phyloP scores from a whole-genome alignment of 2,113 vertebrate genomes.

The Dromaius novaehollandiae region DNA sequence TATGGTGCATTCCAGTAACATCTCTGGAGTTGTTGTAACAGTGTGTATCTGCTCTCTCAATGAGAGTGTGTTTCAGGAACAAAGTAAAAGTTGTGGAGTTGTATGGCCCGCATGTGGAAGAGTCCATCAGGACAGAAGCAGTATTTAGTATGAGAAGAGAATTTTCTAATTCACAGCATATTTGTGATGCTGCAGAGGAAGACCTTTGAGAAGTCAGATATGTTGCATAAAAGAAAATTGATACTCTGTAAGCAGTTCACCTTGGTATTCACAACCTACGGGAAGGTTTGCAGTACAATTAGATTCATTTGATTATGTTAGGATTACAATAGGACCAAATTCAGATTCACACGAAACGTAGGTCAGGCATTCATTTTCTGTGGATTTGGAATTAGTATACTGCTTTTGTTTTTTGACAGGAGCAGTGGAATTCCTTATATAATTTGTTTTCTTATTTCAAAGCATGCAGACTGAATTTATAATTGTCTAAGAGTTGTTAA shows the following conservation, averaged over 20 bases:
- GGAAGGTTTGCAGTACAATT: background rate
- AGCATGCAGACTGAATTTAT: background rate
- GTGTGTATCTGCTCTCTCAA: background rate
- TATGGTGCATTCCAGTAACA: accelerated
- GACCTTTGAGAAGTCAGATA: background rate
- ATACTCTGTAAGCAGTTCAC: background rate
- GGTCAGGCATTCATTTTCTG: accelerated
- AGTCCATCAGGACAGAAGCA: background rate
- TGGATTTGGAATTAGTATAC: background rate
- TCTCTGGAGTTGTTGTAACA: background rate
- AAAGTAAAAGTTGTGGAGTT: background rate
- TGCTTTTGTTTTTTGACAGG: background rate
- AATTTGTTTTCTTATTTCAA: background rate
- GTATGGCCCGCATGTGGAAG: too few species aligned
- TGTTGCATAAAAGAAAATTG: background rate
- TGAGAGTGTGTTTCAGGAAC: background rate
- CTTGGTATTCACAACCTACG: background rate
- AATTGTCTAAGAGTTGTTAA: background rate
- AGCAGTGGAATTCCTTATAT: background rate
- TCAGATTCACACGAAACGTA: accelerated
- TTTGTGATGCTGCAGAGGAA: background rate
- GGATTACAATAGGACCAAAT: background rate
- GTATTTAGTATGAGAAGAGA: background rate
- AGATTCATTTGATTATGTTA: background rate
- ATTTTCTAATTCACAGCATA: background rate